Base-by-base conservation (phyloP, 1,140 invertebrate species). In the Lamellibrachia luymesi region DNA sequence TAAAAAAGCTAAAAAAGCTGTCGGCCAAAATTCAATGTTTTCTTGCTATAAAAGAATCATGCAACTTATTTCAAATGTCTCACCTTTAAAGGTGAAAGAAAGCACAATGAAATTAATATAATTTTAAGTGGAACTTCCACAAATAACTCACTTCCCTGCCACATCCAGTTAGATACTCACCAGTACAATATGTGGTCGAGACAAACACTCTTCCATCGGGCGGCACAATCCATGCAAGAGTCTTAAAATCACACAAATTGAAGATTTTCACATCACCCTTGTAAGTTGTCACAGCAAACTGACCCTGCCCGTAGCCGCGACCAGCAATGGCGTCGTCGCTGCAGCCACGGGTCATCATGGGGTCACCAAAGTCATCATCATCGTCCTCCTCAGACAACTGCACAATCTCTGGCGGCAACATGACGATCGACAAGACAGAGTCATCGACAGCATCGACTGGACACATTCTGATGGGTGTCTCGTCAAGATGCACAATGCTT, bases 171-270 rank as follows among this genome's bases (percentile, higher is more conserved):
- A 91, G 90, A 13, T 50, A 94, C 94, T 94, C 94, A 96, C 96
- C 96, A 94, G 95, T 95, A 93, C 96, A 96, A 94, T 95, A 96
- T 38, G 95, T 95, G 25, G 95, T 93, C 50, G 95, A 96, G n/a
- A 95, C 94, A 94, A 96, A 96, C 51, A 93, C 94, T 25, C 96
- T 95, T 50, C 94, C 94, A 27, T 94, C 94, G 2, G 95, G 95
- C 17, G 95, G 95, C 4, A 93, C 90, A 90, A 96, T 94, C 90
- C 94, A 94, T 56, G 95, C 95, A 80, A 96, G 92, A 49, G 95
- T 92, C 51, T 94, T 94, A 13, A 96, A 94, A 94, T 95, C 95
- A 93, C 94, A 94, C 13, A 96, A 93, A 91, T 94, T 95, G 17
- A 96, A 91, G 38, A 96, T 94, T 91, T 93, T 94, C 51, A 96